These are phyloP conservation scores for Sminthurinus aureus DNA, from an alignment of 2,888 invertebrate genomes.

Conservation along the genomic window DNA sequence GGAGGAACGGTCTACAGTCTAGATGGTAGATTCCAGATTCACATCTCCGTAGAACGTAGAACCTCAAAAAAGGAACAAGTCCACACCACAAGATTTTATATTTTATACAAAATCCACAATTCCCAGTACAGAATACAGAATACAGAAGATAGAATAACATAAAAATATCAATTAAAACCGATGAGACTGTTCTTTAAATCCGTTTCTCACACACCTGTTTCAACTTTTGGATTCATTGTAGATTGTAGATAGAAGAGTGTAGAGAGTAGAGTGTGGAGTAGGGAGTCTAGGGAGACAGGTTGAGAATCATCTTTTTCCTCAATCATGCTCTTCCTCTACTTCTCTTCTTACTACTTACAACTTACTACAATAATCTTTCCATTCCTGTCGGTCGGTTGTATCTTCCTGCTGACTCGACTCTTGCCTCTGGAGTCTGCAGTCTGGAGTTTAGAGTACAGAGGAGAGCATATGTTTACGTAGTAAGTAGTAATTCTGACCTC, in stretches of 20 bases:
- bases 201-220: constrained; percentile 34
- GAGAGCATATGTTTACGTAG: not conserved
- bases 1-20: too few relatives aligned
- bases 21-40: too few relatives aligned
- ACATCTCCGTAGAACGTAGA: too few relatives aligned
- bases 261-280: too few relatives aligned
- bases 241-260: too few relatives aligned
- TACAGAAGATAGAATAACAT: not conserved
- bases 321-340: not conserved
- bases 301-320: constrained; percentile 8
- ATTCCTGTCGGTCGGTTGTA: not conserved
- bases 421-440: not conserved
- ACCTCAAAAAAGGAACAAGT: too few relatives aligned
- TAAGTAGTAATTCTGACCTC: not conserved
- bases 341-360: not conserved
- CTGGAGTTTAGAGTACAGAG: too few relatives aligned
- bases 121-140: not conserved
- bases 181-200: constrained; percentile 30
- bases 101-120: too few relatives aligned
- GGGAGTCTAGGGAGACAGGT: not conserved
- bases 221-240: not conserved
- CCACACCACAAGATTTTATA: too few relatives aligned
- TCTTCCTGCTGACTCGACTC: not conserved
- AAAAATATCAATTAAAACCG: constrained; percentile 5
- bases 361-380: not conserved